phyloP scores from a whole-genome alignment of 2,113 vertebrate genomes.

The Paradisaea rubra region DNA sequence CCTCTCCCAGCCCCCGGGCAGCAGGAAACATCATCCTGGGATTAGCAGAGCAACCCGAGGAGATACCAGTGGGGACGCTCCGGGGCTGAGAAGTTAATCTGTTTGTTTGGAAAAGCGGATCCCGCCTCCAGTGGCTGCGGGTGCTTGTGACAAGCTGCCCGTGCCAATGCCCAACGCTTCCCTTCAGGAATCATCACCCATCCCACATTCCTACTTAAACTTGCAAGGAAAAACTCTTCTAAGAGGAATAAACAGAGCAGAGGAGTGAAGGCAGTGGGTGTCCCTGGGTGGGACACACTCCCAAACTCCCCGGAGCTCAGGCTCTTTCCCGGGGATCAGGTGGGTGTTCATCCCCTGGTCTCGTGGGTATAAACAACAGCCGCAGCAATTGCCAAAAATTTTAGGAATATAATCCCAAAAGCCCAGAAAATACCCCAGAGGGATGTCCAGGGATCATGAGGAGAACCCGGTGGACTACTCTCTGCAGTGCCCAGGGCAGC shows the following conservation, averaged over 20 bases:
- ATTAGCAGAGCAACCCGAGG: background rate
- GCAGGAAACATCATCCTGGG: background rate
- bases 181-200: background rate
- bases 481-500: accelerated
- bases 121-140: accelerated
- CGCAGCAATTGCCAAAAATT: background rate
- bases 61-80: background rate
- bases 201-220: background rate
- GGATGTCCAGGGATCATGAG: accelerated
- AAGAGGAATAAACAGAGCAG: background rate
- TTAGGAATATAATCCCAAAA: background rate
- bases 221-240: background rate
- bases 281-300: background rate
- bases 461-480: accelerated
- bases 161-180: accelerated
- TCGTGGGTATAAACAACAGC: accelerated
- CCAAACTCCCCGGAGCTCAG: background rate
- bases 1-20: accelerated
- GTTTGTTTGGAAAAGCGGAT: background rate
- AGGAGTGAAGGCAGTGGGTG: background rate
- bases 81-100: background rate
- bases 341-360: background rate
- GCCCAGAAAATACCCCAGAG: background rate
- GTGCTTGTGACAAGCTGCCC: background rate
- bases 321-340: accelerated